Base-by-base conservation (phyloP, 2,113 vertebrate species). In the Mesoclemmys tuberculata region DNA sequence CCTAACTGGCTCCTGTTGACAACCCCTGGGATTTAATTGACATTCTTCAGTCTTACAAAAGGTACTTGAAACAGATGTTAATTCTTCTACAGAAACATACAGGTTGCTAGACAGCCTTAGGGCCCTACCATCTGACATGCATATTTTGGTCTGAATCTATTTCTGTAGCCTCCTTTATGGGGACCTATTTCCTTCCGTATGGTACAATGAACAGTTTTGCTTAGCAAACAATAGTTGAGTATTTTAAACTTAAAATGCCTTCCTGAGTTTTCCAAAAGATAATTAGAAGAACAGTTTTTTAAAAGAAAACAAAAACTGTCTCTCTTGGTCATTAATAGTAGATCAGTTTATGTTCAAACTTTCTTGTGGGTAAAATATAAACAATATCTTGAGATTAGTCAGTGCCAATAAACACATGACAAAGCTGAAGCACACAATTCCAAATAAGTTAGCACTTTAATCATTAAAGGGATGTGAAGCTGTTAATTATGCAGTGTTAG, bases 401-500 rank as follows among this genome's bases (percentile, higher is more conserved):
- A 92, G 77, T 19, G n/a, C 1, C 21, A 44, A 80, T 83, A 95
- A 97, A 90, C 81, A 90, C 51, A 90, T 12, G 48, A 85, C 44
- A 95, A 96, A 93, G 31, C 10, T 51, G 89, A 92, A 91, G 31
- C 19, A 89, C 4, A 26, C 1, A 46, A 54, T n/a, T 90, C 31
- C 27, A 0, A 90, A 91, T 82, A 91, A 89, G 54, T 91, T 83
- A 85, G 18, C 75, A 91, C 18, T 46, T 84, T 46, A 49, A 79
- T 89, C 10, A 92, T 93, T 92, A 94, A 91, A 94, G 2, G n/a
- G 4, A 85, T 86, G 46, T 58, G 21, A 95, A 94, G 90, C 48
- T 85, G 49, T 93, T 95, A 95, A 97, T 95, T 95, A 95, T 93
- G 91, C 74, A 94, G 55, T 41, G 88, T 80, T 88, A 91, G 29